These are phyloP conservation scores for Stylophora pistillata DNA, from an alignment of 64 coral and sea anemone genomes.

Conservation along the genomic window DNA sequence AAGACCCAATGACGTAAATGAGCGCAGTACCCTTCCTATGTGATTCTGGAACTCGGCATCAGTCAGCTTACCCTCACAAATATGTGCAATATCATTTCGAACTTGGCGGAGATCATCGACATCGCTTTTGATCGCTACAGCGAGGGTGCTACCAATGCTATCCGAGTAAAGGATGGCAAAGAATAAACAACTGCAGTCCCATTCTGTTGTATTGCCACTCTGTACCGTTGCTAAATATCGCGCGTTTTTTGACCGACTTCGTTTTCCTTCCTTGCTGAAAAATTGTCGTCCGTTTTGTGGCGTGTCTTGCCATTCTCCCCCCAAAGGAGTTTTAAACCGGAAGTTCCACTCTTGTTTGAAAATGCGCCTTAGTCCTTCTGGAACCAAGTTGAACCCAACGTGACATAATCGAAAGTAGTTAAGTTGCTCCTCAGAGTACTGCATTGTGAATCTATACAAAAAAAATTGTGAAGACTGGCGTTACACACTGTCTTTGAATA, in stretches of 20 bases:
- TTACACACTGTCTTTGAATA: too few species aligned
- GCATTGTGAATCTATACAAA: background rate
- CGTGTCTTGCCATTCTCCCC: conserved; percentile 6
- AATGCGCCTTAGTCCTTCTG: background rate
- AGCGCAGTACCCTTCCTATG: background rate
- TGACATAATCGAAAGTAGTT: background rate
- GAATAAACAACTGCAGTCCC: conserved; percentile 43
- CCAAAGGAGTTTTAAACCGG: background rate
- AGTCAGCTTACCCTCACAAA: background rate
- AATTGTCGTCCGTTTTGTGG: background rate
- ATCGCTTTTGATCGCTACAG: background rate
- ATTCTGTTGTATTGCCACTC: conserved; percentile 16
- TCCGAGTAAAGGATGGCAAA: conserved; percentile 32
- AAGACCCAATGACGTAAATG: conserved; percentile 28
- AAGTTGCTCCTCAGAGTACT: background rate
- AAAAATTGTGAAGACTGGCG: too few species aligned
- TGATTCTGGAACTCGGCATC: conserved; percentile 29
- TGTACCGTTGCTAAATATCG: background rate
- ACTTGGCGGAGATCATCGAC: conserved; percentile 22
- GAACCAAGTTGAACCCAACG: background rate
- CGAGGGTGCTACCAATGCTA: background rate
- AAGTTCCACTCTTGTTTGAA: conserved; percentile 22
- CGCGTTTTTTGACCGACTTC: background rate
- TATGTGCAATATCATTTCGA: conserved; percentile 40
- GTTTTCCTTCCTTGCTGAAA: background rate